phyloP scores from a whole-genome alignment of 2,113 vertebrate genomes.

The Gracilinanus agilis region DNA sequence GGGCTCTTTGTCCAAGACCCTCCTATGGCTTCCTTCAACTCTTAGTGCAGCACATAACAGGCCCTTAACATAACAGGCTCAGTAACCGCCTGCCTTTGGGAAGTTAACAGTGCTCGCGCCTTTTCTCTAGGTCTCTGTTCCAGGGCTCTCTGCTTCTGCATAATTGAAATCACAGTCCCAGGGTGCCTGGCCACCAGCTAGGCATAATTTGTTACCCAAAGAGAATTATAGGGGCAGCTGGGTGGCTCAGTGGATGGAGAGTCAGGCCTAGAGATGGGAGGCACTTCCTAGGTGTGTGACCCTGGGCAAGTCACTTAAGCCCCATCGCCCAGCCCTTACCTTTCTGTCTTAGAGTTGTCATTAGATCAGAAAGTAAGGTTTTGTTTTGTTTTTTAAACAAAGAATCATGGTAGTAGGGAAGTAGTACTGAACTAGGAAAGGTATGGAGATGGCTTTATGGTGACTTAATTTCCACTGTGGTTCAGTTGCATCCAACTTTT shows the following conservation, averaged over 20 bases:
- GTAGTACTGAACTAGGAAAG: not conserved
- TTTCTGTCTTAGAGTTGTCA: too few relatives aligned
- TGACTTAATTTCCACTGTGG: not conserved
- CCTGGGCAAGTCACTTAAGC: too few relatives aligned
- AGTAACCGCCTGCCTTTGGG: not conserved
- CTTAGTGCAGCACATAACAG: not conserved
- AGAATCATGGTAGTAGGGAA: not conserved
- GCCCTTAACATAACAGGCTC: too few relatives aligned
- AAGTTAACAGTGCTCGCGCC: not conserved
- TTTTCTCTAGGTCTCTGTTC: not conserved
- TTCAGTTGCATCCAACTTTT: too few relatives aligned
- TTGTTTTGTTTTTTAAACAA: too few relatives aligned
- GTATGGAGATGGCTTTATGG: not conserved
- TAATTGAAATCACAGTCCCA: not conserved
- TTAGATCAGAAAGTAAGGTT: too few relatives aligned
- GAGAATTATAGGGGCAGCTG: too few relatives aligned
- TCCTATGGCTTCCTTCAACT: not conserved
- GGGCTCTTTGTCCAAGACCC: not conserved
- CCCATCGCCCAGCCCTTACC: too few relatives aligned
- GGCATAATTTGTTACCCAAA: not conserved
- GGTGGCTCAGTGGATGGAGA: too few relatives aligned
- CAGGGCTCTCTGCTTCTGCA: not conserved
- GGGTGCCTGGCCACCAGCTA: not conserved
- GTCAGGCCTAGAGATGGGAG: too few relatives aligned
- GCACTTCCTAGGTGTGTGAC: too few relatives aligned